A percentile compares a stretch with the other conserved stretches of the same genome.
These are phyloP conservation scores for Hyposoter didymator DNA, from an alignment of 2,888 invertebrate genomes.

Conservation along the genomic window DNA sequence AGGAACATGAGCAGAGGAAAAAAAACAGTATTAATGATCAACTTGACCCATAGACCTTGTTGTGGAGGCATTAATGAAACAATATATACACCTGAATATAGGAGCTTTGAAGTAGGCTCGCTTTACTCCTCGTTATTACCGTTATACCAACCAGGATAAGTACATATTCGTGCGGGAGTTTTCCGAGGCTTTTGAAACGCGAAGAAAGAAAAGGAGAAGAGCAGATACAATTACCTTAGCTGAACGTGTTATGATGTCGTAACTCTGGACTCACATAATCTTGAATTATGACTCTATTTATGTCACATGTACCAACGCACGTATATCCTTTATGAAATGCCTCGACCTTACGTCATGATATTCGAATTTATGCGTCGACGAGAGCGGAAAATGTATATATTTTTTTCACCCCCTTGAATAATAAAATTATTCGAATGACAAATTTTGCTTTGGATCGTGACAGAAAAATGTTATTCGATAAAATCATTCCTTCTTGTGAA, in stretches of 20 bases:
- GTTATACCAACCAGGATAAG: slow-evolving; percentile 14
- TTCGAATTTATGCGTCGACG: slow-evolving; percentile 35
- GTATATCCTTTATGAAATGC: slow-evolving; percentile 42
- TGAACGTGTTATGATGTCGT: slow-evolving; percentile 46
- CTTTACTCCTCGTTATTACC: slow-evolving; percentile 19
- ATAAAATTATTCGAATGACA: slow-evolving; percentile 6
- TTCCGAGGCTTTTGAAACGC: slow-evolving; percentile 22
- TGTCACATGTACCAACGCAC: slow-evolving; percentile 40
- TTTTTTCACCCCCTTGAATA: slow-evolving; percentile 6
- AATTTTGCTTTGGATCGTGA: neutral
- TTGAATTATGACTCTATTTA: slow-evolving; percentile 63
- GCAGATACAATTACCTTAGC: slow-evolving; percentile 58
- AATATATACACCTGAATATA: neutral
- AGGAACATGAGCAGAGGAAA: neutral
- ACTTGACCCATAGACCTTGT: neutral
- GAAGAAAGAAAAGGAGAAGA: slow-evolving; percentile 5
- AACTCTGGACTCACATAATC: slow-evolving; percentile 59
- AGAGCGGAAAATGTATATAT: slow-evolving; percentile 22
- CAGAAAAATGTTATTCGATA: neutral
- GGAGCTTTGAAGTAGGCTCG: neutral
- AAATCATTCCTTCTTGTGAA: neutral
- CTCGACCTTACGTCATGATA: slow-evolving; percentile 30
- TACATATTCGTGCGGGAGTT: slow-evolving; percentile 42
- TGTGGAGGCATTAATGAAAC: neutral
- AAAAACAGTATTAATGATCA: neutral